Conservation (phyloP, 2,113 vertebrate species). For the Nycticorax nycticorax region DNA sequence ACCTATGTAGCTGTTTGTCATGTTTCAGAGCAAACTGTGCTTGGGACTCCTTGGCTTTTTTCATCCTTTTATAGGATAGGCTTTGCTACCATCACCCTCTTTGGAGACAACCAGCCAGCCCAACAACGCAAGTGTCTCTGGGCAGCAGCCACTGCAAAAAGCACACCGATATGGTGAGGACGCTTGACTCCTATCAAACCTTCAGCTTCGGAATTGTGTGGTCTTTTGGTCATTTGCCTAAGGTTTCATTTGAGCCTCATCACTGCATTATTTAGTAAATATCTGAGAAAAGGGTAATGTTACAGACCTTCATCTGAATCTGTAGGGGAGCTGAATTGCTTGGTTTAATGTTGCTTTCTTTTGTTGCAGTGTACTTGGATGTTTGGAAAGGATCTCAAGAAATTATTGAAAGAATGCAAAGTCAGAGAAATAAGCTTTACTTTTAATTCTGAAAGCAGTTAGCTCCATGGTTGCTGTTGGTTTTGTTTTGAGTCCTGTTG, state of each 20-base stretch:
- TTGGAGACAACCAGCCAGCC: neutral
- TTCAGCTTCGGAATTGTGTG: neutral
- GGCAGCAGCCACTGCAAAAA: neutral
- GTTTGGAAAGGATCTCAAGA: neutral
- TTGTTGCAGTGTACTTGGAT: neutral
- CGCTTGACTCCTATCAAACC: neutral
- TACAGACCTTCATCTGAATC: neutral
- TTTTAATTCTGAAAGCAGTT: neutral
- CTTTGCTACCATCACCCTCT: neutral
- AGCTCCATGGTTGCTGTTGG: neutral
- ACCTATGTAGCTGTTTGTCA: neutral
- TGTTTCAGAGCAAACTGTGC: neutral
- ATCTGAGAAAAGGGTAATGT: neutral
- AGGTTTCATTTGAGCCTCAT: neutral
- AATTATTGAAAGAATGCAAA: neutral
- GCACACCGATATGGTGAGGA: neutral
- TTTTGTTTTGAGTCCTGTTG: neutral
- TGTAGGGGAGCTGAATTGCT: neutral
- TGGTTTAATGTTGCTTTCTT: neutral
- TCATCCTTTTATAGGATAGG: neutral
- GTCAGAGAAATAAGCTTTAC: neutral
- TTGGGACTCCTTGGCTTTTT: neutral
- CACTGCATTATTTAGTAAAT: neutral
- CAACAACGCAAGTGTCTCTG: neutral
- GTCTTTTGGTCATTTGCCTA: neutral